phyloP scores from a whole-genome alignment of 2,888 invertebrate genomes.

The Diadromus collaris region DNA sequence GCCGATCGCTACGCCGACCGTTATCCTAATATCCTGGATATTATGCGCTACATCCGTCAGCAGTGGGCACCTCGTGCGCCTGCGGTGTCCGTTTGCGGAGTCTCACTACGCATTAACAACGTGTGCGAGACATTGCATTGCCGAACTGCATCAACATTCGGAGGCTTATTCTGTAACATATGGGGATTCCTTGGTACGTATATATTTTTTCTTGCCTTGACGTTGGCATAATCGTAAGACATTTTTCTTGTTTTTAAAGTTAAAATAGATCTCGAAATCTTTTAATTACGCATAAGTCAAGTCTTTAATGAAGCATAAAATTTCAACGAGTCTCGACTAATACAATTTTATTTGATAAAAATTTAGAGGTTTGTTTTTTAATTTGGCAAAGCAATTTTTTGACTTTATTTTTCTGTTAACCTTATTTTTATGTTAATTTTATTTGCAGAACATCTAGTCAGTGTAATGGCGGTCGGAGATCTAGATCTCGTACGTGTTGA shows the following conservation, averaged over 20 bases:
- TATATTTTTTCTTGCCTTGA: too few relatives aligned
- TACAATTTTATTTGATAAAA: too few relatives aligned
- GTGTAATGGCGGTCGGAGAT: neutral
- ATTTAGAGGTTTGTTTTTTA: too few relatives aligned
- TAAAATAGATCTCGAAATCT: too few relatives aligned
- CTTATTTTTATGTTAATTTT: neutral
- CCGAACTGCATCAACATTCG: neutral
- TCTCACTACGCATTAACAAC: neutral
- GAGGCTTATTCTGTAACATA: neutral
- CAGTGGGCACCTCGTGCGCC: neutral
- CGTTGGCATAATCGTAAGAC: too few relatives aligned
- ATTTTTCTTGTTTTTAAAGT: too few relatives aligned
- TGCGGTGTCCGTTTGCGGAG: neutral
- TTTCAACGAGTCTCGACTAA: too few relatives aligned
- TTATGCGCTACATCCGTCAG: neutral
- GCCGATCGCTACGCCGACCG: neutral
- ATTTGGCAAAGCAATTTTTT: too few relatives aligned
- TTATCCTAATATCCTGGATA: neutral
- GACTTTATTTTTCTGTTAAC: too few relatives aligned
- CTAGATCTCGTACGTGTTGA: neutral
- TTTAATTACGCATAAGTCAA: too few relatives aligned
- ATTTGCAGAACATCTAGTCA: neutral
- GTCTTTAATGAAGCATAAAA: too few relatives aligned
- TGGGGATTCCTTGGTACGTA: neutral
- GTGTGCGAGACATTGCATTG: neutral